Conservation (phyloP, 2,888 invertebrate species). For the Nineta flava region DNA sequence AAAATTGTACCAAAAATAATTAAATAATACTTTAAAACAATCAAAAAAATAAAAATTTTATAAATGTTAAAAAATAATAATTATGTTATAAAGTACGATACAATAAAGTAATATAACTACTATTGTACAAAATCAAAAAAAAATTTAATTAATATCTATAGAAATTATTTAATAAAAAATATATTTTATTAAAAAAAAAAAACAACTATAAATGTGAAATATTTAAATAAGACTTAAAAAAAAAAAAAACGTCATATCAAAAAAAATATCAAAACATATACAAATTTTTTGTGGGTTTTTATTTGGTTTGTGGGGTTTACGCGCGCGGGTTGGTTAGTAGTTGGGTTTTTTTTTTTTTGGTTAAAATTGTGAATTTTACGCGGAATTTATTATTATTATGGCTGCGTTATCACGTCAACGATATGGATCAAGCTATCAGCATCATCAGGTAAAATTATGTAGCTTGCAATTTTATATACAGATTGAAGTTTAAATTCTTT, state of each 20-base stretch:
- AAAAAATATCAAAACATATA: too few relatives aligned
- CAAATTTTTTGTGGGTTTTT: too few relatives aligned
- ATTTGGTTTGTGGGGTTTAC: too few relatives aligned
- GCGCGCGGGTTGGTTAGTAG: too few relatives aligned
- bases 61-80: not conserved
- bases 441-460: not conserved
- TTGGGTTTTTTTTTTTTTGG: too few relatives aligned
- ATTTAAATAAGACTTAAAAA: not conserved
- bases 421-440: not conserved
- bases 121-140: not conserved
- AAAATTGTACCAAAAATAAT: not conserved
- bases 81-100: not conserved
- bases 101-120: not conserved
- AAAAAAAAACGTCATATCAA: constrained; percentile 1
- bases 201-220: not conserved
- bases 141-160: not conserved
- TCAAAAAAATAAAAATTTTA: not conserved
- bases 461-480: too few relatives aligned
- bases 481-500: too few relatives aligned
- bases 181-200: not conserved
- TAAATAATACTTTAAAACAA: constrained; percentile 1
- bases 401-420: not conserved
- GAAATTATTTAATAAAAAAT: not conserved
- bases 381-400: not conserved
- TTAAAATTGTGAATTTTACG: not conserved